Evolutionary conservation across 2,113 vertebrate species (phyloP), one percentile per base, ranked within the genome.

Genomic region (Amia ocellicauda): DNA sequence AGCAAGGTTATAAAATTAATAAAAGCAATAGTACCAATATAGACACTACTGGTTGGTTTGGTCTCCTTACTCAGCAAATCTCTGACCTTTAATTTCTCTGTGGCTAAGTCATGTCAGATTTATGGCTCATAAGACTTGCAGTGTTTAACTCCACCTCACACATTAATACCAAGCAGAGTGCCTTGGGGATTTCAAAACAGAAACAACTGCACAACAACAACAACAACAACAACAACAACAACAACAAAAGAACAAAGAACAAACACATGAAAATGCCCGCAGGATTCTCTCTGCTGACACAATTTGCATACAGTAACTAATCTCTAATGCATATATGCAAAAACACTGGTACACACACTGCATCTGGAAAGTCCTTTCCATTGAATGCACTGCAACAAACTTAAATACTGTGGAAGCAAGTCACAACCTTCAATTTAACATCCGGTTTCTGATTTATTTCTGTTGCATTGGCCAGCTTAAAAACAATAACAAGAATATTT

Each of bases 71-170:
- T n/a, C n/a, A n/a, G n/a, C n/a, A 11, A 5, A 3, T 13, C 36
- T 5, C 1, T 51, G 56, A 61, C 65, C 61, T 68, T 61, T 64
- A 57, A 20, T 45, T 22, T 42, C 24, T 55, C 55, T 16, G 9
- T 9, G 16, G 27, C 47, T 43, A 50, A 51, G 28, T 60, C 23
- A 51, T 50, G n/a, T 29, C 22, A 9, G 14, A 42, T 43, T 27
- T 59, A 8, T 23, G 16, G 42, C 22, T 50, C 36, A 55, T 24
- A 8, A 24, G 17, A 10, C n/a, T 8, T 7, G 7, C 26, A 23
- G 17, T 29, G 11, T 56, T 64, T 43, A 43, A 27, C 50, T 64
- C 23, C 40, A 36, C 52, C 51, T 47, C 36, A 26, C 51, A 27
- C 3, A 8, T 56, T 45, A 7, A 2, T 24, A 40, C 54, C 20